Conservation (phyloP, 2,888 invertebrate genomes). For the Dorcus parallelipipedus region DNA sequence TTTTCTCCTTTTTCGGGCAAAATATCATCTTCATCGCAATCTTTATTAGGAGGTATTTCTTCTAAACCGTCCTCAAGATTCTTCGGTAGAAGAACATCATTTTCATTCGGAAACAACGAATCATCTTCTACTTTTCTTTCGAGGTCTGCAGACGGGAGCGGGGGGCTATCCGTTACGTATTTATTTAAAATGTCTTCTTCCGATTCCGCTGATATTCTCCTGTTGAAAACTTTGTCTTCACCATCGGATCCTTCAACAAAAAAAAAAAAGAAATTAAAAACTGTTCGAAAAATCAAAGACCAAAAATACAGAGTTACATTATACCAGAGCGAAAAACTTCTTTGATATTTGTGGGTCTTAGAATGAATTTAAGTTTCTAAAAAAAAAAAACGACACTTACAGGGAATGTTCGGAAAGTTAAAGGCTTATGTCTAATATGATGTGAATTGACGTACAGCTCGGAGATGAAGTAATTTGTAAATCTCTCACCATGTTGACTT, state of each 20-base stretch:
- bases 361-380: too few species aligned
- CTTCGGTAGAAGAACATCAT: neutral
- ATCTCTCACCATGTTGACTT: too few species aligned
- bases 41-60: neutral
- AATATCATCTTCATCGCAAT: neutral
- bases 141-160: neutral
- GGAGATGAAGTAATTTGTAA: too few species aligned
- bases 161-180: conserved; percentile 5
- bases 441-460: too few species aligned
- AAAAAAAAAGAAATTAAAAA: neutral
- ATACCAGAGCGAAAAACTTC: too few species aligned
- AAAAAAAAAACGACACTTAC: too few species aligned
- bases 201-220: conserved; percentile 26
- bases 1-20: neutral
- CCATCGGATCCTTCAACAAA: neutral
- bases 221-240: conserved; percentile 8
- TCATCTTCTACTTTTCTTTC: neutral
- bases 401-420: too few species aligned
- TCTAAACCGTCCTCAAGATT: neutral
- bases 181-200: conserved; percentile 41
- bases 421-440: too few species aligned
- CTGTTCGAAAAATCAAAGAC: too few species aligned
- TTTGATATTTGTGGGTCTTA: too few species aligned
- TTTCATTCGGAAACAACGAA: neutral
- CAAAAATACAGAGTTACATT: too few species aligned